phyloP scores from a whole-genome alignment of 1,140 invertebrate species.

The Trinorchestia longiramus region DNA sequence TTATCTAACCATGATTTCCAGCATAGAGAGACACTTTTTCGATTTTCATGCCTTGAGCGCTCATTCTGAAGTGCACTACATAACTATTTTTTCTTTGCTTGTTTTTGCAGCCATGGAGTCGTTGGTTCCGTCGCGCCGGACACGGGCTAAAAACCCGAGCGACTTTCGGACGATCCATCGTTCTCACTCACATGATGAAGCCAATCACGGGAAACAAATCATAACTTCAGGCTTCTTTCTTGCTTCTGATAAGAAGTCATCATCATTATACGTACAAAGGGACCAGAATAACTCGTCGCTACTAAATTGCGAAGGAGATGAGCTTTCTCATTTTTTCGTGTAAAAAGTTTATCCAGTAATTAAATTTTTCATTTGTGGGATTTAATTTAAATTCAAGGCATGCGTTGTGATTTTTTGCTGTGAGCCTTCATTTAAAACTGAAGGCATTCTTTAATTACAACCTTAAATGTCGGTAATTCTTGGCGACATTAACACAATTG shows the following conservation, averaged over 20 bases:
- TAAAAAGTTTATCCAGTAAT: not conserved
- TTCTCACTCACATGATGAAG: not conserved
- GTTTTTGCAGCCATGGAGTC: not conserved
- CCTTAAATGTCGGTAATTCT: too few species aligned
- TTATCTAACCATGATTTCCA: not conserved
- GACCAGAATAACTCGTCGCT: not conserved
- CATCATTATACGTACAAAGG: not conserved
- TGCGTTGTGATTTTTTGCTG: not conserved
- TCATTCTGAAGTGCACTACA: not conserved
- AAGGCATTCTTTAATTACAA: not conserved
- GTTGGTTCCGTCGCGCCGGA: not conserved
- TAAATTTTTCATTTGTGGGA: not conserved
- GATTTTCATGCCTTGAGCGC: not conserved
- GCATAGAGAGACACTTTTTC: not conserved
- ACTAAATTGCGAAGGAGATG: not conserved
- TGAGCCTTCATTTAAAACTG: not conserved
- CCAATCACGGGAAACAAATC: slow-evolving; percentile 25
- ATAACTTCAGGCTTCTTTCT: slow-evolving; percentile 4
- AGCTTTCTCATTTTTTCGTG: not conserved
- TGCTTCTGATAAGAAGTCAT: not conserved
- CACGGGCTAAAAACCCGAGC: not conserved
- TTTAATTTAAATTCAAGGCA: not conserved
- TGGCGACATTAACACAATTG: too few species aligned
- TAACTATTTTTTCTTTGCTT: not conserved
- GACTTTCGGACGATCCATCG: not conserved